These are phyloP conservation scores for Lampris megalopsis DNA, from an alignment of 2,113 vertebrate genomes.

Conservation along the genomic window DNA sequence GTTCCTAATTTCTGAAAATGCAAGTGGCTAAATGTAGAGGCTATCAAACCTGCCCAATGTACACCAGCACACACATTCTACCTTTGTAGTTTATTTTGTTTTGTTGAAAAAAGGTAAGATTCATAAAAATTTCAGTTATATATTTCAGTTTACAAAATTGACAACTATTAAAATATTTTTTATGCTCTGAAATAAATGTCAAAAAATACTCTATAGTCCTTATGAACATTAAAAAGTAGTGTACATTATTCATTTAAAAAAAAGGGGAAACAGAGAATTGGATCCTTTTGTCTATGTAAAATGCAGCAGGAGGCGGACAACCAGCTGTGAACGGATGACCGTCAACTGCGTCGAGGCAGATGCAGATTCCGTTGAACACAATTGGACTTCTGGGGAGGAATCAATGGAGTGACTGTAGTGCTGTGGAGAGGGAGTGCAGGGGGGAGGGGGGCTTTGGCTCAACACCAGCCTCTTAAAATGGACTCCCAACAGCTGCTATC, in stretches of 20 bases:
- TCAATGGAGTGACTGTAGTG: constrained; percentile 51
- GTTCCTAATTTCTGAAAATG: no score
- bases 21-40: no score
- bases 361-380: constrained; percentile 31
- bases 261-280: constrained; percentile 46
- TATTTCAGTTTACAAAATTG: constrained; percentile 90
- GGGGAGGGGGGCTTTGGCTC: constrained; percentile 2
- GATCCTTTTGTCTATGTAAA: constrained; percentile 80
- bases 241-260: constrained; percentile 87
- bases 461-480: background rate
- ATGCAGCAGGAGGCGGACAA: constrained; percentile 79
- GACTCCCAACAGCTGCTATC: constrained; percentile 3
- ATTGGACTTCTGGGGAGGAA: constrained; percentile 10
- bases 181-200: constrained; percentile 93
- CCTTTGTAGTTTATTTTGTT: constrained; percentile 56
- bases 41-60: background rate
- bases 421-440: constrained; percentile 49
- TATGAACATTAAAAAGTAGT: constrained; percentile 95
- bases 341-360: constrained; percentile 38
- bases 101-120: constrained; percentile 79
- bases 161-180: constrained; percentile 89
- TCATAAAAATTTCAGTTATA: constrained; percentile 92
- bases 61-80: background rate
- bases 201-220: constrained; percentile 92
- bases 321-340: constrained; percentile 52